Conservation (phyloP, 2,888 invertebrate species). For the Liopterus haemorrhoidalis region DNA sequence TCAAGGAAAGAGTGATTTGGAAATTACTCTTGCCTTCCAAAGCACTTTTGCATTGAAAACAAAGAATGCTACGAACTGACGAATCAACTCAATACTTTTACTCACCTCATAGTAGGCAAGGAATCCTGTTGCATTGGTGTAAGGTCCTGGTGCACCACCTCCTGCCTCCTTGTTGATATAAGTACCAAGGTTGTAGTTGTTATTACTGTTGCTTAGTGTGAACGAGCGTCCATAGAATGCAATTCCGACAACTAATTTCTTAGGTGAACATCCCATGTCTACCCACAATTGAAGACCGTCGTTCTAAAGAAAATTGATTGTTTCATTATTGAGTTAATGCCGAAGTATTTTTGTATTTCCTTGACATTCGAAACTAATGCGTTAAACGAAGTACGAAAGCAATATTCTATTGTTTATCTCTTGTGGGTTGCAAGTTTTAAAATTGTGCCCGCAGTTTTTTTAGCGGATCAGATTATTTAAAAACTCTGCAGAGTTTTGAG, state of each 20-base stretch:
- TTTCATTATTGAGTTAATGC: constrained; percentile 8
- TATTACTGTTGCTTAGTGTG: constrained; percentile 75
- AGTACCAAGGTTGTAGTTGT: constrained; percentile 75
- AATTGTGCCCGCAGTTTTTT: too few relatives aligned
- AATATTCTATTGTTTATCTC: too few relatives aligned
- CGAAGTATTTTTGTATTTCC: too few relatives aligned
- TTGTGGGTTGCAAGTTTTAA: too few relatives aligned
- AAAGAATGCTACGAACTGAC: not conserved
- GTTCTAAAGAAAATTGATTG: constrained; percentile 53
- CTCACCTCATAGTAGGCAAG: constrained; percentile 77
- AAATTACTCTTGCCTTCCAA: not conserved
- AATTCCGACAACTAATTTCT: constrained; percentile 81
- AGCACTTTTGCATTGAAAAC: not conserved
- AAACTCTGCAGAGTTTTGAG: too few relatives aligned
- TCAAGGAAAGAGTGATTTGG: not conserved
- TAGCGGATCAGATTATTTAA: too few relatives aligned
- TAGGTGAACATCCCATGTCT: constrained; percentile 78
- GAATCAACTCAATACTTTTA: too few relatives aligned
- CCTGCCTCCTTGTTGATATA: constrained; percentile 88
- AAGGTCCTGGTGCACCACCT: constrained; percentile 78
- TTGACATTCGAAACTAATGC: too few relatives aligned
- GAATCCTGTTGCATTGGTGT: constrained; percentile 81
- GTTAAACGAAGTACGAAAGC: too few relatives aligned
- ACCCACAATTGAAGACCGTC: constrained; percentile 85
- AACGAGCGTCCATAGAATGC: constrained; percentile 86